Evolutionary conservation across 2,113 vertebrate genomes (phyloP).

Genomic region (Calonectris borealis): DNA sequence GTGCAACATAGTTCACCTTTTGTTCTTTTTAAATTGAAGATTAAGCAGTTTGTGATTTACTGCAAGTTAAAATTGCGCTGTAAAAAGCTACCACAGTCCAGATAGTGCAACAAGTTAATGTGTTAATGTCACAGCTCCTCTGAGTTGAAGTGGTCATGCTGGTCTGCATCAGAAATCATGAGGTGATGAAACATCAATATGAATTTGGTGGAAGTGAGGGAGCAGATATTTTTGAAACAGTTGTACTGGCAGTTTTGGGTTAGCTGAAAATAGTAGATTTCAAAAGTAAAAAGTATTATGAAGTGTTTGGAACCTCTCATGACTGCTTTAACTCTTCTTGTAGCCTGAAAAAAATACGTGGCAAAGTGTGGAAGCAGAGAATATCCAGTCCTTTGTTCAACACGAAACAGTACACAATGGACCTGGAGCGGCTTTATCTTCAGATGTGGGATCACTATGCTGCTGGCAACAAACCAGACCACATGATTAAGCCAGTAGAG

Average conservation of each 20-base stretch:
- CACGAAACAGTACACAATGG: slow-evolving; percentile 95
- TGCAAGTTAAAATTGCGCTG: rapidly evolving
- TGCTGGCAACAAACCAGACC: slow-evolving; percentile 90
- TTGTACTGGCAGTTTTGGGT: not conserved
- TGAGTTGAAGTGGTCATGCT: not conserved
- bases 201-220: not conserved
- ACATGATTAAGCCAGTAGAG: slow-evolving; percentile 88
- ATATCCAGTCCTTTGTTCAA: slow-evolving; percentile 98
- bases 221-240: not conserved
- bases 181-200: not conserved
- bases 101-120: too few species aligned
- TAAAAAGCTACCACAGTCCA: not conserved
- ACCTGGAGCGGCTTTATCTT: slow-evolving; percentile 93
- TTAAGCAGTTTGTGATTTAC: not conserved
- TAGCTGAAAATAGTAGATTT: not conserved
- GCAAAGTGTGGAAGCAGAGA: slow-evolving; percentile 96
- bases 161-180: not conserved
- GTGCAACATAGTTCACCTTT: not conserved
- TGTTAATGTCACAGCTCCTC: not conserved
- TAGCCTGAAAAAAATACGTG: slow-evolving; percentile 94
- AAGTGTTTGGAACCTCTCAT: not conserved
- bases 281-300: not conserved
- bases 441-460: slow-evolving; percentile 97
- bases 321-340: not conserved
- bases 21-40: not conserved